These are phyloP conservation scores for Poecilus cupreus DNA, from an alignment of 2,888 invertebrate species.

Conservation along the genomic window DNA sequence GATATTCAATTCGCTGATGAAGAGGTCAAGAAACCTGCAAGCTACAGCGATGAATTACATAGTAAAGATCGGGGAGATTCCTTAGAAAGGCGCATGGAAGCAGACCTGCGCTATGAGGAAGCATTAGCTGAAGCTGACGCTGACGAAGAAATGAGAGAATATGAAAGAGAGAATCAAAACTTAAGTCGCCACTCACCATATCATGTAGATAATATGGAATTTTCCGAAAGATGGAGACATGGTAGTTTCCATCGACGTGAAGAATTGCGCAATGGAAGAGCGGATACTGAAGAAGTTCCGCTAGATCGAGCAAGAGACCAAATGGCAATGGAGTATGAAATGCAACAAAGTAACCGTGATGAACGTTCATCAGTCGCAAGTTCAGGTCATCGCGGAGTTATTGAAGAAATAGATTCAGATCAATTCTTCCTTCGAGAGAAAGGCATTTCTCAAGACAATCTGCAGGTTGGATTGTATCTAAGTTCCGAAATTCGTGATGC, in stretches of 20 bases:
- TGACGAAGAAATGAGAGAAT: slow-evolving; percentile 77
- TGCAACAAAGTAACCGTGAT: slow-evolving; percentile 51
- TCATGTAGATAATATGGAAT: slow-evolving; percentile 67
- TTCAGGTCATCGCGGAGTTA: slow-evolving; percentile 74
- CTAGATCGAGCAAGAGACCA: slow-evolving; percentile 64
- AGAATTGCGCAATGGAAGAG: slow-evolving; percentile 61
- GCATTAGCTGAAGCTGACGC: slow-evolving; percentile 73
- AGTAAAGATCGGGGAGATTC: slow-evolving; percentile 69
- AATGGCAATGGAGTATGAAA: slow-evolving; percentile 63
- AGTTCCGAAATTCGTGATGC: slow-evolving; percentile 88
- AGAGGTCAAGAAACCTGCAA: slow-evolving; percentile 64
- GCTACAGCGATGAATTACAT: slow-evolving; percentile 47
- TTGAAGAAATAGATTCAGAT: slow-evolving; percentile 91
- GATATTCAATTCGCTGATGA: slow-evolving; percentile 69
- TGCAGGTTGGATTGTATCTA: slow-evolving; percentile 85
- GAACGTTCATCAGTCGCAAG: slow-evolving; percentile 54
- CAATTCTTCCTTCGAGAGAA: slow-evolving; percentile 90
- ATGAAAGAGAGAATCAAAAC: slow-evolving; percentile 75
- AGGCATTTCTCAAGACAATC: slow-evolving; percentile 88
- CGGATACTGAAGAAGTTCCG: slow-evolving; percentile 67
- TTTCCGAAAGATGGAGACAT: slow-evolving; percentile 69
- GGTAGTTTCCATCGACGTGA: slow-evolving; percentile 69
- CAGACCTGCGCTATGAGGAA: slow-evolving; percentile 66
- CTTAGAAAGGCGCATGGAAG: slow-evolving; percentile 71
- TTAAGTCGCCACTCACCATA: slow-evolving; percentile 71